Conservation (phyloP, 2,797 vertebrate species). For the Enteromius mattozi region DNA sequence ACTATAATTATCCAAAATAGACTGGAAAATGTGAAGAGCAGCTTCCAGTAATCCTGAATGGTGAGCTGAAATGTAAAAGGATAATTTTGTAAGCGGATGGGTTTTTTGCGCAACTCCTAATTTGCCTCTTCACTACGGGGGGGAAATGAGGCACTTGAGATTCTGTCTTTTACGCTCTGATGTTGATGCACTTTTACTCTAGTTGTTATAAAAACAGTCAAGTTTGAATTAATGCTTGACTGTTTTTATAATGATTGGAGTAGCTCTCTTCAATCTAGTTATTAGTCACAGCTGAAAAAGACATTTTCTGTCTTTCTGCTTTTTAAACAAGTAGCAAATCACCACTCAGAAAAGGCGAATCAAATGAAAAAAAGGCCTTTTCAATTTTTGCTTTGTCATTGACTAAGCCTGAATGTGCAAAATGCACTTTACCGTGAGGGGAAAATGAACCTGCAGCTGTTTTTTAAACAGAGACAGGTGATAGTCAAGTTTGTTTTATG, state of each 20-base stretch:
- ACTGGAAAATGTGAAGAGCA: conserved; percentile 51
- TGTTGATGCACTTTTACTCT: conserved; percentile 33
- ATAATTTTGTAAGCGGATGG: conserved; percentile 40
- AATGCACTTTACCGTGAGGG: background rate
- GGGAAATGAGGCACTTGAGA: conserved; percentile 47
- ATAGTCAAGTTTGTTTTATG: background rate
- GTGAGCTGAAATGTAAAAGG: conserved; percentile 50
- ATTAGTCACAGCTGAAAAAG: conserved; percentile 40
- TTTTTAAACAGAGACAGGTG: background rate
- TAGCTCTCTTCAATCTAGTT: conserved; percentile 20
- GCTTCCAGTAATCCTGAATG: conserved; percentile 56
- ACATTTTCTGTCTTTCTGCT: conserved; percentile 12
- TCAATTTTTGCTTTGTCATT: background rate
- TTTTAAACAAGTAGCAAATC: conserved; percentile 25
- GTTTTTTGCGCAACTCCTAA: conserved; percentile 23
- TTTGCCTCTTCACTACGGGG: conserved; percentile 46
- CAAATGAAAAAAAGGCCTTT: conserved; percentile 7
- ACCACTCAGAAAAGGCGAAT: background rate
- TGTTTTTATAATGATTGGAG: conserved; percentile 40
- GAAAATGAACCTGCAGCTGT: background rate
- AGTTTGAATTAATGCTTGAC: conserved; percentile 38
- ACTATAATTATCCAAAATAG: conserved; percentile 58
- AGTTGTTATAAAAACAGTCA: conserved; percentile 36
- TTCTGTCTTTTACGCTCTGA: conserved; percentile 35
- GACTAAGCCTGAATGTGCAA: background rate